Conservation (phyloP, 2,797 vertebrate genomes). For the Loris lydekkerianus region DNA sequence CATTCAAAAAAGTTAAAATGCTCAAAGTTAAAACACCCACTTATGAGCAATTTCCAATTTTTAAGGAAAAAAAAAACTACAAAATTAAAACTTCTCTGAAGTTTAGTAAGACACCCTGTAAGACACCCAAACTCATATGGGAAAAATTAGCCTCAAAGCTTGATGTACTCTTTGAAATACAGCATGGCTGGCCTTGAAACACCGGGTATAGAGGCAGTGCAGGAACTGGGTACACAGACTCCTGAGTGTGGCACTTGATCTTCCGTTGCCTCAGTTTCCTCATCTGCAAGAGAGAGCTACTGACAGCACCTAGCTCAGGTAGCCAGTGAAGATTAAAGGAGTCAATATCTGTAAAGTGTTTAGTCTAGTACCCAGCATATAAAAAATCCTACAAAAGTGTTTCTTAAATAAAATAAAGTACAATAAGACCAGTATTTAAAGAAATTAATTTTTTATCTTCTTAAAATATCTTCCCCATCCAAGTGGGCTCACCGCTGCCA, state of each 20-base stretch:
- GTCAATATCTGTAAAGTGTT: not conserved
- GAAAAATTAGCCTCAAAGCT: slow-evolving; percentile 75
- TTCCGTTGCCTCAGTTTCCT: not conserved
- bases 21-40: slow-evolving; percentile 68
- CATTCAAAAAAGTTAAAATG: slow-evolving; percentile 65
- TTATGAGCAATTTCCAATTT: slow-evolving; percentile 80
- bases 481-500: not conserved
- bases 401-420: not conserved
- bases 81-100: slow-evolving; percentile 80
- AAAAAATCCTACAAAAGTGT: not conserved
- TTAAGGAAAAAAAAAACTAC: slow-evolving; percentile 71
- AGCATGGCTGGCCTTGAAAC: not conserved
- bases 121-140: slow-evolving; percentile 76
- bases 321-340: not conserved
- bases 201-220: not conserved
- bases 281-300: not conserved
- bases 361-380: not conserved
- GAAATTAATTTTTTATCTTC: not conserved
- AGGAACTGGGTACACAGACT: not conserved
- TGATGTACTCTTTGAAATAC: slow-evolving; percentile 71
- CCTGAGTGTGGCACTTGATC: rapidly evolving
- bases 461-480: slow-evolving; percentile 23
- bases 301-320: not conserved
- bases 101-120: slow-evolving; percentile 73
- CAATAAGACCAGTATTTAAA: not conserved